Base-by-base conservation (phyloP, 1,140 invertebrate genomes). In the Drosophila bocqueti region DNA sequence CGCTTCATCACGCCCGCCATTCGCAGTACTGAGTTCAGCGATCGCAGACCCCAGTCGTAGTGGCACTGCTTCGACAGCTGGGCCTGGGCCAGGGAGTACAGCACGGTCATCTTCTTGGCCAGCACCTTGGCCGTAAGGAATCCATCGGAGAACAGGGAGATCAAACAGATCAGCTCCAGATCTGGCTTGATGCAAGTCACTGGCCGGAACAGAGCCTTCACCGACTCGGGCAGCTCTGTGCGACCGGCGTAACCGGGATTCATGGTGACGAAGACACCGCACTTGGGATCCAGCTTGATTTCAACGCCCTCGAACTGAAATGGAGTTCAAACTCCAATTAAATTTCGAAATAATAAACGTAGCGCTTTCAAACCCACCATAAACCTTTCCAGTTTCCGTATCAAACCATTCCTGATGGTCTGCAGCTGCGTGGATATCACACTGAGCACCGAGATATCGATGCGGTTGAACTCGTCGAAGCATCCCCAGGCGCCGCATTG, bases 211-310 rank as follows among this genome's bases (percentile, higher is more conserved):
- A 98, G 93, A 0, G 97, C 96, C 92, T 98, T 98, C 1, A 99
- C 96, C 0, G 97, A 98, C 93, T 98, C 97, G 0, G 97, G 97
- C 34, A 98, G 93, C 87, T 98, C 97, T 0, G 97, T 98, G 50
- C 97, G 95, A 1, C 97, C 97, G 0, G 97, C 97, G 91, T 98
- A 98, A 7, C 97, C 97, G 0, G 97, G 97, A 94, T 98, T 98
- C 97, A 98, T 98, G 10, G 97, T 98, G 45, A 98, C 98, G 89
- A 98, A 99, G 59, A 98, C 96, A 3, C 97, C 97, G 16, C 98
- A 96, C 93, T 97, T 97, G 10, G 94, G 93, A 93, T 98, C 97
- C 83, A 99, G 84, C 9, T 93, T 93, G 52, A 98, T 98, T 81
- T 98, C 96, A 87, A 96, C 95, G 4, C 96, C 96, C 94, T 98